phyloP scores from a whole-genome alignment of 2,113 vertebrate species.

The Apteryx owenii region DNA sequence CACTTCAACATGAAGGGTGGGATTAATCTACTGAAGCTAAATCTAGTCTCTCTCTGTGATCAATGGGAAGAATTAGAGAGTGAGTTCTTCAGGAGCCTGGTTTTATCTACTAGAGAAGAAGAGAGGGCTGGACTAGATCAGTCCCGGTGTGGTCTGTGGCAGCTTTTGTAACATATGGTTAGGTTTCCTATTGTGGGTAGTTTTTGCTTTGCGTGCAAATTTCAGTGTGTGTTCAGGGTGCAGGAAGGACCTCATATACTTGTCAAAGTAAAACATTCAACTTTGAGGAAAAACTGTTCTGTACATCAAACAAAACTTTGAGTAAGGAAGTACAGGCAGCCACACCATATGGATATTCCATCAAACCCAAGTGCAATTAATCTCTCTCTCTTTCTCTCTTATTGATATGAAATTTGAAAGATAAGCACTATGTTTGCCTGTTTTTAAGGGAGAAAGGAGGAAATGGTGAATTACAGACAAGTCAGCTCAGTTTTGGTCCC shows the following conservation, averaged over 20 bases:
- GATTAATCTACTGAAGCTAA: not conserved
- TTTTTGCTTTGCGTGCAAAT: not conserved
- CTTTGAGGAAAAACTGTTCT: not conserved
- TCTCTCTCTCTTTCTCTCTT: not conserved
- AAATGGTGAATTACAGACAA: not conserved
- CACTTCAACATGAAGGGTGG: not conserved
- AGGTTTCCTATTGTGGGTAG: not conserved
- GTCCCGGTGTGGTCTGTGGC: too few relatives aligned
- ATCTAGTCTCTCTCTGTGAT: too few relatives aligned
- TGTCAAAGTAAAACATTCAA: not conserved
- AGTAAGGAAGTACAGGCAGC: not conserved
- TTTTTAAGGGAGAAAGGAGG: not conserved
- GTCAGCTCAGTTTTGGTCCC: not conserved
- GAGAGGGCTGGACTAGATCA: not conserved
- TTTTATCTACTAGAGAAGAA: not conserved
- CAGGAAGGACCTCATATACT: not conserved
- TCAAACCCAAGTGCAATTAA: not conserved
- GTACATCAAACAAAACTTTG: not conserved
- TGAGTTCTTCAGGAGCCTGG: too few relatives aligned
- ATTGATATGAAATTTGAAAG: not conserved
- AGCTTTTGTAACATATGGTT: not conserved
- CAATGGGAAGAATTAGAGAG: too few relatives aligned
- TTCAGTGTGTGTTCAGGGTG: not conserved
- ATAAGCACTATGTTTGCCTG: not conserved
- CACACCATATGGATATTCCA: not conserved